Evolutionary conservation across 2,888 invertebrate genomes (phyloP).

Genomic region (Heliothis peltigera): DNA sequence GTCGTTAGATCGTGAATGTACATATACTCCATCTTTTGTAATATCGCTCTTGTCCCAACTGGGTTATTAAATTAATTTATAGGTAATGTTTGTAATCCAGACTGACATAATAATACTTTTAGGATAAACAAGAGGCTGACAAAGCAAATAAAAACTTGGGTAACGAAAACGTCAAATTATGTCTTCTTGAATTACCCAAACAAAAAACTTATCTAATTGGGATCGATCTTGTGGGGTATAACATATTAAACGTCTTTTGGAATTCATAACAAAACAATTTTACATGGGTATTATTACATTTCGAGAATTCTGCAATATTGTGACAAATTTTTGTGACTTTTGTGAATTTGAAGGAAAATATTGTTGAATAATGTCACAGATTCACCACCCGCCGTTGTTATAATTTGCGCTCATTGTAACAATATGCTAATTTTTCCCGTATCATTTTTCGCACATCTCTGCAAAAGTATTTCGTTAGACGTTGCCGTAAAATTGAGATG

Average conservation of each 20-base stretch:
- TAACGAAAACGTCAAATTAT: background rate
- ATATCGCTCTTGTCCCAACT: background rate
- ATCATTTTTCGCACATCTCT: slow-evolving; percentile 39
- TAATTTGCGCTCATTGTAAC: slow-evolving; percentile 17
- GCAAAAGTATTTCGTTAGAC: slow-evolving; percentile 41
- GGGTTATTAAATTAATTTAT: background rate
- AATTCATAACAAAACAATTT: no score
- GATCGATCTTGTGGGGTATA: background rate
- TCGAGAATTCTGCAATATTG: no score
- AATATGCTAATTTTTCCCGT: slow-evolving; percentile 39
- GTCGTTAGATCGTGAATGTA: background rate
- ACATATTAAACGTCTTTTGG: background rate
- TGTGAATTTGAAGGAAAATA: slow-evolving; percentile 4
- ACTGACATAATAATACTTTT: background rate
- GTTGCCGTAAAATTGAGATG: slow-evolving; percentile 49
- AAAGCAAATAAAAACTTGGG: background rate
- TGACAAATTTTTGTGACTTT: no score
- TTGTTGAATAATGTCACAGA: slow-evolving; percentile 4
- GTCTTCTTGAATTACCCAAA: background rate
- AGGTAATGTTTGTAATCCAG: background rate
- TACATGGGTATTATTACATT: no score
- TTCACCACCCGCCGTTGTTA: background rate
- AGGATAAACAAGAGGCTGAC: background rate
- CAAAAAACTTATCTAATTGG: background rate
- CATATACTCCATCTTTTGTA: no score